These are phyloP conservation scores for Isurus oxyrinchus DNA, from an alignment of 2,113 vertebrate genomes.

Conservation along the genomic window DNA sequence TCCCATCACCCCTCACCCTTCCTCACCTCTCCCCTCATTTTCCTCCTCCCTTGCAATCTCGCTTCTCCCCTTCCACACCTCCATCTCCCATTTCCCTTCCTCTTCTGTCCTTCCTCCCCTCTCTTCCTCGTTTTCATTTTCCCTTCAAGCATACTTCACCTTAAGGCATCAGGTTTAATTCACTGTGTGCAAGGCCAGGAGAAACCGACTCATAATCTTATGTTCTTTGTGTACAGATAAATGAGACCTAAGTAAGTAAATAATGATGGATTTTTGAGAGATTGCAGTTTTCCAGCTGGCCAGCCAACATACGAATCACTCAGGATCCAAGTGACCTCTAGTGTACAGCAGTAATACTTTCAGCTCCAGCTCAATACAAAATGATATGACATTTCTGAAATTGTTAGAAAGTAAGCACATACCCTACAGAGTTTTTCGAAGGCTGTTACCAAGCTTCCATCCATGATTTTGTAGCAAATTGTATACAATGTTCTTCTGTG, in stretches of 20 bases:
- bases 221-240: not conserved
- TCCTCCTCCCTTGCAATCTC: not conserved
- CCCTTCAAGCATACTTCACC: not conserved
- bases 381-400: not conserved
- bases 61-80: not conserved
- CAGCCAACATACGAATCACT: not conserved
- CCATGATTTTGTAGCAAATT: slow-evolving; percentile 18
- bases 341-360: not conserved
- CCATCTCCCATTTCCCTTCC: not conserved
- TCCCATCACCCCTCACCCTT: not conserved
- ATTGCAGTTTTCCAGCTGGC: not conserved
- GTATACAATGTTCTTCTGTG: not conserved
- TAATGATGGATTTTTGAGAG: not conserved
- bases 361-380: not conserved
- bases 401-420: not conserved
- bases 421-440: slow-evolving; percentile 11
- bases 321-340: not conserved
- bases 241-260: not conserved
- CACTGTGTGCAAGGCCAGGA: not conserved
- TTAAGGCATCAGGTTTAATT: not conserved
- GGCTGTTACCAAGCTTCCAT: not conserved
- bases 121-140: too few relatives aligned
- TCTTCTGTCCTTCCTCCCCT: not conserved
- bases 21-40: not conserved
- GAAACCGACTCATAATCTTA: not conserved